phyloP scores from a whole-genome alignment of 1,140 invertebrate genomes.

The Platorchestia sp. region DNA sequence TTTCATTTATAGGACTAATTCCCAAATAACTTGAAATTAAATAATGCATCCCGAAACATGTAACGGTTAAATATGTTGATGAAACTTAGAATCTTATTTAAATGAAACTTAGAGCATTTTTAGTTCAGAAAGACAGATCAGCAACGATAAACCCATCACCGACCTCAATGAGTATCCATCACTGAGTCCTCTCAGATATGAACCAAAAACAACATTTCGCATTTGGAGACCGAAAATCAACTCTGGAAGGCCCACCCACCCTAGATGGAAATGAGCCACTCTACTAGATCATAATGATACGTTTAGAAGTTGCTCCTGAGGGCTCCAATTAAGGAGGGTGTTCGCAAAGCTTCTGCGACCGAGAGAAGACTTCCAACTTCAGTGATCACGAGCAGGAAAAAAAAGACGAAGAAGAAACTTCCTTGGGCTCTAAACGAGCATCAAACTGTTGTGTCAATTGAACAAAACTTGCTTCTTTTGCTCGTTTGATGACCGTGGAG shows the following conservation, averaged over 20 bases:
- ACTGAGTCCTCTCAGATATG: no score
- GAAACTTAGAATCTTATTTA: no score
- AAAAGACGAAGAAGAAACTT: background rate
- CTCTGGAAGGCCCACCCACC: background rate
- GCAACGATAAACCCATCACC: background rate
- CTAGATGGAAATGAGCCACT: background rate
- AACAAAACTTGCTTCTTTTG: conserved; percentile 2
- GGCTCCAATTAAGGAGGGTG: background rate
- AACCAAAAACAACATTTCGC: no score
- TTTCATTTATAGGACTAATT: no score
- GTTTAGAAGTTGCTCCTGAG: background rate
- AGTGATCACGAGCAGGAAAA: background rate
- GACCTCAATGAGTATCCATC: background rate
- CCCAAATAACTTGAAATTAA: no score
- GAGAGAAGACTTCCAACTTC: background rate
- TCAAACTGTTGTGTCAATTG: conserved; percentile 22
- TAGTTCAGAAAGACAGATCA: background rate
- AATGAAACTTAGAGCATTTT: no score
- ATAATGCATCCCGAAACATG: no score
- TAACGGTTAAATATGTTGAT: no score
- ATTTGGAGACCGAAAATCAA: background rate
- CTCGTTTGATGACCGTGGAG: background rate
- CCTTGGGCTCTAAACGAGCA: background rate
- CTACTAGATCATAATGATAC: background rate
- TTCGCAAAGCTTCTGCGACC: background rate